A percentile compares a stretch with the other conserved stretches of the same genome.
phyloP scores from a whole-genome alignment of 2,797 vertebrate genomes.

The Hapalemur alaotrensis region DNA sequence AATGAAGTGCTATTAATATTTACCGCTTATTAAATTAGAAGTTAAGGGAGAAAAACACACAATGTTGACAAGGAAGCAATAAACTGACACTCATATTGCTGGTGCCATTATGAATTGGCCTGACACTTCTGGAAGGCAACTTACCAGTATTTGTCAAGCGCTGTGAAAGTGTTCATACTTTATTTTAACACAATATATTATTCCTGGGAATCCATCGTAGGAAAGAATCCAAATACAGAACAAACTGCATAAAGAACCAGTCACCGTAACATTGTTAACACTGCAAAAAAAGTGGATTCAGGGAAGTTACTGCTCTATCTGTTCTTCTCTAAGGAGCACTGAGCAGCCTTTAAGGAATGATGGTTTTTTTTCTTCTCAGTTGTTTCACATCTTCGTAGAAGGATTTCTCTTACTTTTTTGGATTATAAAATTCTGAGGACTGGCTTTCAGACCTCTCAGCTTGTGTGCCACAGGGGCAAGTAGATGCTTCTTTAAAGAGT shows the following conservation, averaged over 20 bases:
- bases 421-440: not conserved
- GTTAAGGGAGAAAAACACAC: not conserved
- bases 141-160: not conserved
- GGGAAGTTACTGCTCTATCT: rapidly evolving
- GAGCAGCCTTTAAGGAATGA: not conserved
- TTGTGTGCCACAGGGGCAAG: not conserved
- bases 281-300: rapidly evolving
- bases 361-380: not conserved
- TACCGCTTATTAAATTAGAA: not conserved
- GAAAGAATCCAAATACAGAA: not conserved
- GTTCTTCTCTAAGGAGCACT: not conserved
- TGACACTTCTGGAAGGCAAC: not conserved
- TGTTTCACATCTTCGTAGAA: not conserved
- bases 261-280: not conserved
- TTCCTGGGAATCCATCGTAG: not conserved
- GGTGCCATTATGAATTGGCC: not conserved
- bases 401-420: not conserved
- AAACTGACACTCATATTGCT: rapidly evolving
- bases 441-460: not conserved
- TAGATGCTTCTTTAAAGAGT: not conserved
- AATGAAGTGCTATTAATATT: not conserved
- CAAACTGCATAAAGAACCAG: not conserved
- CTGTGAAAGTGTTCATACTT: not conserved
- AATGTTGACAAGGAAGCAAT: not conserved
- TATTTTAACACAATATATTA: not conserved